Percentiles rank a stretch among this genome's conserved stretches.
Evolutionary conservation across 2,888 invertebrate genomes (phyloP).

Genomic region (Chloroclystis v-ata): DNA sequence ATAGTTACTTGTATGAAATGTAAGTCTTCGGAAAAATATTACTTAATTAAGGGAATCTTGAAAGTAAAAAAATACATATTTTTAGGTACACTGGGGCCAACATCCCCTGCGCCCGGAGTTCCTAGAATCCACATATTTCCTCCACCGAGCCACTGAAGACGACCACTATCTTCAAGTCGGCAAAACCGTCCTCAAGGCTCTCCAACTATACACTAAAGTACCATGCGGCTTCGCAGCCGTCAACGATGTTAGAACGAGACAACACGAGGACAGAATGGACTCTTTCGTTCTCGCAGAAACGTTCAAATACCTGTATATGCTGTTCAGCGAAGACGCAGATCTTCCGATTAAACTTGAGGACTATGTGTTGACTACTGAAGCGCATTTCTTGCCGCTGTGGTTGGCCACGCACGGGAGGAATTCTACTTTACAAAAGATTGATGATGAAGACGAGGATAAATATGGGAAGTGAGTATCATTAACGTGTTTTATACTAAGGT

Average conservation of each 20-base stretch:
- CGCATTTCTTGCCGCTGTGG: conserved; percentile 94
- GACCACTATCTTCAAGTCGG: conserved; percentile 96
- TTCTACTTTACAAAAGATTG: conserved; percentile 58
- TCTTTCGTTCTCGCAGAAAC: conserved; percentile 98
- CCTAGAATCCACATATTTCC: conserved; percentile 97
- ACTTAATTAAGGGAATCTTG: too few relatives aligned
- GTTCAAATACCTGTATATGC: conserved; percentile 95
- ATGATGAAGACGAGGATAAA: conserved; percentile 67
- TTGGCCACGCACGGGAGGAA: conserved; percentile 82
- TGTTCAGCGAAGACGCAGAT: conserved; percentile 93
- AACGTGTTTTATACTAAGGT: not conserved
- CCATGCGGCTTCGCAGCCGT: conserved; percentile 98
- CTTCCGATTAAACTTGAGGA: conserved; percentile 89
- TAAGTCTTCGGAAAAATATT: too few relatives aligned
- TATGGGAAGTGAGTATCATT: conserved; percentile 56
- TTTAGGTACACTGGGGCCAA: conserved; percentile 97
- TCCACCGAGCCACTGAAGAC: conserved; percentile 96
- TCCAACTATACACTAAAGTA: conserved; percentile 95
- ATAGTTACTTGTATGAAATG: too few relatives aligned
- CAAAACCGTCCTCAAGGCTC: conserved; percentile 89
- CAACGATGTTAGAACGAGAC: conserved; percentile 94
- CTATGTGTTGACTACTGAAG: conserved; percentile 95
- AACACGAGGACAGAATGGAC: conserved; percentile 98
- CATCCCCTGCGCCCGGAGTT: conserved; percentile 98
- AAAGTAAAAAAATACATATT: too few relatives aligned